Evolutionary conservation across 2,113 vertebrate genomes (phyloP), one percentile per base, ranked within the genome.

Genomic region (Engystomops pustulosus): DNA sequence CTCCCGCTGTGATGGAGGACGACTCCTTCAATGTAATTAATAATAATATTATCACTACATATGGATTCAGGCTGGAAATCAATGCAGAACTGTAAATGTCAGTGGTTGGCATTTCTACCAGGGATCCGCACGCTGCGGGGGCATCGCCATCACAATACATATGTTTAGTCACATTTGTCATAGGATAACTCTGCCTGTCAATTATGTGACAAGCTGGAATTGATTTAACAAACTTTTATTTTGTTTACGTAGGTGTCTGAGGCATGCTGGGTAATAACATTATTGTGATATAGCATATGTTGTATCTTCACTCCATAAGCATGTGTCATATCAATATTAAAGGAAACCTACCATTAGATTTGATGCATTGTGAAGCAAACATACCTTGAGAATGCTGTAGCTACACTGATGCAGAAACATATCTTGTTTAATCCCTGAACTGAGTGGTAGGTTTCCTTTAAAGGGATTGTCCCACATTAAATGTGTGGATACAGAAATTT

Each of bases 41-140:
- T 25, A 74, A 74, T 83, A 72, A 62, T 75, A n/a, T n/a, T n/a
- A 60, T 65, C 55, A n/a, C 51, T 47, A 62, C 49, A 36, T 20
- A 74, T 58, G 23, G 51, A 49, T 55, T 75, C 2, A 49, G 70
- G 58, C 38, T 49, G 2, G 20, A 27, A 83, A 60, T 75, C 70
- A 75, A 75, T 83, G 36, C 9, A 49, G 75, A 83, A 83, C 70
- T 62, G 47, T 75, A 83, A 83, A 83, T 75, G 81, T 41, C 55
- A 49, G 38, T 3, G 25, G 23, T 74, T 74, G 80, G 51, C 68
- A 82, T 82, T 82, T 82, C 58, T 17, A 30, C 36, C 15, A 62
- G 10, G 27, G 55, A 34, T 81, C 51, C 3, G 32, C 41, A 10
- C 14, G 11, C n/a, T 20, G 62, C 32, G 14, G 45, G 44, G 18